Evolutionary conservation across 2,888 invertebrate species (phyloP).

Genomic region (Zhuqinia jingwanae): DNA sequence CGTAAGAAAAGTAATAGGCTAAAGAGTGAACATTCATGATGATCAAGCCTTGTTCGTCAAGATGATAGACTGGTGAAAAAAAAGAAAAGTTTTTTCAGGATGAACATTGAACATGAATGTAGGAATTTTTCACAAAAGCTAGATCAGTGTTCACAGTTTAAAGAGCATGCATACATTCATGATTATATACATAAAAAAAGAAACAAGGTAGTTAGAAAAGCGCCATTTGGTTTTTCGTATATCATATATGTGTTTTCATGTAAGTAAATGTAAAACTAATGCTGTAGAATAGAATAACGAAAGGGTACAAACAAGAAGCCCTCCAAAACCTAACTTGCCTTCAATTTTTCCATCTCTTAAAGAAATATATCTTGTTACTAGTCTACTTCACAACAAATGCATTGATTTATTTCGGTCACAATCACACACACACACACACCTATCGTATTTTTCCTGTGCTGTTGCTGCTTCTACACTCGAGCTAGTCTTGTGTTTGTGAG

Average conservation of each 20-base stretch:
- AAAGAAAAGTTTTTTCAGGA: conserved; percentile 53
- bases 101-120: conserved; percentile 13
- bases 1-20: conserved; percentile 21
- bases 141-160: conserved; percentile 3
- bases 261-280: not conserved
- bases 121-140: conserved; percentile 11
- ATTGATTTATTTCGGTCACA: conserved; percentile 69
- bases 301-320: not conserved
- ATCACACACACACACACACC: conserved; percentile 18
- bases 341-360: conserved; percentile 32
- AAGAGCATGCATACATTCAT: conserved; percentile 17
- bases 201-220: not conserved
- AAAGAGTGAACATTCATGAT: conserved; percentile 40
- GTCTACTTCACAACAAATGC: conserved; percentile 36
- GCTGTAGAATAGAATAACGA: too few relatives aligned
- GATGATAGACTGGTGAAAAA: conserved; percentile 39
- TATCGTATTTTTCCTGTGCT: too few relatives aligned
- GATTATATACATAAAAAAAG: too few relatives aligned
- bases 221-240: too few relatives aligned
- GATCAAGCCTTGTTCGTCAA: conserved; percentile 60
- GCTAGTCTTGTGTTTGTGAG: not conserved
- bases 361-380: conserved; percentile 49
- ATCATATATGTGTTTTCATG: not conserved
- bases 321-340: conserved; percentile 34
- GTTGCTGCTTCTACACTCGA: too few relatives aligned